A percentile compares a stretch with the other conserved stretches of the same genome.
Evolutionary conservation across 2,113 vertebrate species (phyloP).

Genomic region (Semnornis frantzii): DNA sequence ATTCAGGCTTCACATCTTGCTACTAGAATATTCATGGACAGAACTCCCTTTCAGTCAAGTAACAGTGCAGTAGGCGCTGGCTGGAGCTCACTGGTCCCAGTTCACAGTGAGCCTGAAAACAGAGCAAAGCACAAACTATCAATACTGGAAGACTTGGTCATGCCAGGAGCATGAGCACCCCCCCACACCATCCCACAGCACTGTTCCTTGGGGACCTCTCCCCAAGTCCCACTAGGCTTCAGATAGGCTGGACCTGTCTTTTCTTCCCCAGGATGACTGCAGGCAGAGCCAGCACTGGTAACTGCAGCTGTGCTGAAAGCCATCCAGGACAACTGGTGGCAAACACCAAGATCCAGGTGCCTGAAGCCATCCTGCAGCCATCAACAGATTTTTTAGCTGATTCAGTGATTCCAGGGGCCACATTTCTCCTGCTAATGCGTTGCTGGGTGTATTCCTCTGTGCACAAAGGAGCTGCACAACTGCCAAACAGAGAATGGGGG

Average conservation of each 20-base stretch:
- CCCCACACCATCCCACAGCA: neutral
- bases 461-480: neutral
- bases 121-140: neutral
- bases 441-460: neutral
- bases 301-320: neutral
- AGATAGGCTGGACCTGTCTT: neutral
- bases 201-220: neutral
- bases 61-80: slow-evolving; percentile 38
- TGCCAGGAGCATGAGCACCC: neutral
- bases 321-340: neutral
- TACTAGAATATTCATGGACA: slow-evolving; percentile 57
- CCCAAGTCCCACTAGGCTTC: neutral
- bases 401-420: neutral
- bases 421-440: neutral
- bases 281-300: neutral
- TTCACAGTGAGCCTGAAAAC: neutral
- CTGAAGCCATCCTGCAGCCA: neutral
- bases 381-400: rapidly evolving
- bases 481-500: neutral
- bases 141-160: slow-evolving; percentile 55
- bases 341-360: neutral
- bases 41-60: slow-evolving; percentile 62
- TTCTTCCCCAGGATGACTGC: neutral
- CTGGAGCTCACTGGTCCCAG: neutral
- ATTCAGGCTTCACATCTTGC: slow-evolving; percentile 59